Conservation (phyloP, 2,888 invertebrate genomes). For the Dasysyrphus albostriatus region DNA sequence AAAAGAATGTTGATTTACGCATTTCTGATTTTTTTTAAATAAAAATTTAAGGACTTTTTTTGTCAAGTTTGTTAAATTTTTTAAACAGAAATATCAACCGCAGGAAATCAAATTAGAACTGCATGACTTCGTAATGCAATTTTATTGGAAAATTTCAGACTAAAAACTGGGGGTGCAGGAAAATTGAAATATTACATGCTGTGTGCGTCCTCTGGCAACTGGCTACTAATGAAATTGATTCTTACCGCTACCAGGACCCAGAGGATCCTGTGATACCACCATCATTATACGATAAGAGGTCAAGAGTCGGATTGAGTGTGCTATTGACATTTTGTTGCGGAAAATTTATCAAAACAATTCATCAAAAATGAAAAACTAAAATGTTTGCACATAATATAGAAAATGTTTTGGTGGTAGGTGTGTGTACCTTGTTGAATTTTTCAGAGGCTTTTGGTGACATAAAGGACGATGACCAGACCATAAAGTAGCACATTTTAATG, state of each 20-base stretch:
- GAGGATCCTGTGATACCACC: background rate
- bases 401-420: background rate
- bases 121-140: background rate
- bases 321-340: constrained; percentile 10
- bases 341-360: background rate
- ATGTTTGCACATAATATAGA: background rate
- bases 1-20: background rate
- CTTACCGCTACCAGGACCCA: background rate
- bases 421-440: background rate
- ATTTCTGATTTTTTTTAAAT: background rate
- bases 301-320: background rate
- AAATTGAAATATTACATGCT: background rate
- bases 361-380: background rate
- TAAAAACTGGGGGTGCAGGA: too few relatives aligned
- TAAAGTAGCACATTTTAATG: background rate
- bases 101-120: background rate
- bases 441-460: background rate
- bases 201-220: background rate
- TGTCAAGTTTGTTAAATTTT: background rate
- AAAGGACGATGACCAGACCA: background rate
- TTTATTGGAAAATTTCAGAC: background rate
- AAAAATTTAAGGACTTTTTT: constrained; percentile 7
- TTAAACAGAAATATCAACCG: background rate
- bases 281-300: background rate
- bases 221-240: constrained; percentile 22